Evolutionary conservation across 2,797 vertebrate genomes (phyloP), one percentile per base, ranked within the genome.

Genomic region (Euthynnus affinis): DNA sequence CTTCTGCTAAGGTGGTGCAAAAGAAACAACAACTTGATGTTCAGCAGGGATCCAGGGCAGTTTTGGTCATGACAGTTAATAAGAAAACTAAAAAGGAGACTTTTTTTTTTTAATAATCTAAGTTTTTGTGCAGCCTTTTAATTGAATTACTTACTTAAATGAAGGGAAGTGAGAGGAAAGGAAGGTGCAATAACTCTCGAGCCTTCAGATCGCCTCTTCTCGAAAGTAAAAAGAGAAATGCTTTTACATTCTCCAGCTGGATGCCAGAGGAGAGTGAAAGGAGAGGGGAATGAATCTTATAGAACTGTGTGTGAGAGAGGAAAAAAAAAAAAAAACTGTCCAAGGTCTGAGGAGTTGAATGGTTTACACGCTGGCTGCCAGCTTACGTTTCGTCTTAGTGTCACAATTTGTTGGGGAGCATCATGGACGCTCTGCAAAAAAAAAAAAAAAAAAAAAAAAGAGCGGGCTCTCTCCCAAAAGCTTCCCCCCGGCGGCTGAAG

Each of bases 301-400:
- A 49, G 61, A 76, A 72, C 46, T 40, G 10, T 32, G 51, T n/a
- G n/a, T n/a, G n/a, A 40, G 34, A 70, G 42, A 64, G 37, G 15
- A 37, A 60, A 57, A 55, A 57, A 76, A 83, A 42, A 42, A 42
- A 42, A 42, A 42, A 42, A 6, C 40, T 42, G 12, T 42, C 12
- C 40, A 14, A 84, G 81, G 78, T 88, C 70, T 81, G 5, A 48
- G 66, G 74, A 85, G 71, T 29, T 89, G 88, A 90, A 89, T 58
- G 72, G 83, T 89, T 93, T 92, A 92, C 84, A 89, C 77, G 76
- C 79, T 37, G 57, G 74, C 89, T 89, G 88, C 87, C 86, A 89
- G 88, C 82, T 87, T 84, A 84, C 44, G 71, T 89, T 90, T 90
- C 64, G 53, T 88, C 83, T 90, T 74, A 80, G 87, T 86, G 90